phyloP scores from a whole-genome alignment of 1,140 invertebrate species.

The Pantala flavescens region DNA sequence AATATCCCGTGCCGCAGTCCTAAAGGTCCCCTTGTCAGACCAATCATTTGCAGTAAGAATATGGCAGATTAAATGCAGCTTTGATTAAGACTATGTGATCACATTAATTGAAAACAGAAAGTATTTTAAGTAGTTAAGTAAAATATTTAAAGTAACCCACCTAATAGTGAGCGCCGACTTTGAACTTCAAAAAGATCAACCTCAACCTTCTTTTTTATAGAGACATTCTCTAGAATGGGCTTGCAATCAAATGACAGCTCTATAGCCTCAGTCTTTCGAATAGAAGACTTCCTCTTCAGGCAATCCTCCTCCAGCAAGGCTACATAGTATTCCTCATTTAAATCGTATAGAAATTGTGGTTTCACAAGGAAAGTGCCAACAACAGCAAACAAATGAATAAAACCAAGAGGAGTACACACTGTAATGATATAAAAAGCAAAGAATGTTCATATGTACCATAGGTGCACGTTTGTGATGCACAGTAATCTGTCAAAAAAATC shows the following conservation, averaged over 20 bases:
- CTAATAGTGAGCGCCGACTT: background rate
- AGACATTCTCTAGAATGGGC: background rate
- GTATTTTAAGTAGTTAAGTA: too few species aligned
- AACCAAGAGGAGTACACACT: constrained; percentile 92
- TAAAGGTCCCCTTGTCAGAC: too few species aligned
- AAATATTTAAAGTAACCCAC: too few species aligned
- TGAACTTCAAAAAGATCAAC: background rate
- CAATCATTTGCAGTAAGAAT: too few species aligned
- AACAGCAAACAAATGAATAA: constrained; percentile 81
- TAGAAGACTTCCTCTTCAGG: constrained; percentile 34
- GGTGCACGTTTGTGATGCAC: too few species aligned
- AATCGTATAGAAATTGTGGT: constrained; percentile 79
- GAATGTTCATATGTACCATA: too few species aligned
- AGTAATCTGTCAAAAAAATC: too few species aligned
- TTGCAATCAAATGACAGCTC: too few species aligned
- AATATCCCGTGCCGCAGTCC: too few species aligned
- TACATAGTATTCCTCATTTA: constrained; percentile 78
- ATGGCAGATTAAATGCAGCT: too few species aligned
- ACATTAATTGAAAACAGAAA: too few species aligned
- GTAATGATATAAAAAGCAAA: constrained; percentile 29
- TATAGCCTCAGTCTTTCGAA: background rate
- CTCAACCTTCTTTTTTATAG: background rate
- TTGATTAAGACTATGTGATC: too few species aligned
- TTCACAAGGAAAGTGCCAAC: constrained; percentile 82
- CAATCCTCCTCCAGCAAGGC: constrained; percentile 73